A percentile compares a stretch with the other conserved stretches of the same genome.
phyloP scores from a whole-genome alignment of 2,113 vertebrate species.

The Numida meleagris region DNA sequence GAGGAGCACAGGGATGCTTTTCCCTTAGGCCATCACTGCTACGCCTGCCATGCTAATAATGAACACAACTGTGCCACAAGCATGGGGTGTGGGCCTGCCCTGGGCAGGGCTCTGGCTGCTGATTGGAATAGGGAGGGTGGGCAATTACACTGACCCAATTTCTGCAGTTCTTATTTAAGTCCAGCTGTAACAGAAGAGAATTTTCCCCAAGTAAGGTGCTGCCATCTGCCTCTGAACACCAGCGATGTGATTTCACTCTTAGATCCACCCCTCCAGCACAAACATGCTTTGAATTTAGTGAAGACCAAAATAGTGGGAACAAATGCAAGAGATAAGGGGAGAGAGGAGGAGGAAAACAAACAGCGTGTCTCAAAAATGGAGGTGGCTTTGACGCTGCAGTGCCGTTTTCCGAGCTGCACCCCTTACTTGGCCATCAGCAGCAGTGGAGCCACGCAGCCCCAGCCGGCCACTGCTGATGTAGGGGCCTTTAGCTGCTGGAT shows the following conservation, averaged over 20 bases:
- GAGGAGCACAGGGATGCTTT: neutral
- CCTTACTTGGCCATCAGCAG: neutral
- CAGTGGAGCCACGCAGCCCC: neutral
- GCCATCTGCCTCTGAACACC: neutral
- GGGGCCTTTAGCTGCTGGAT: neutral
- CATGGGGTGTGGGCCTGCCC: neutral
- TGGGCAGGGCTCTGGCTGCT: neutral
- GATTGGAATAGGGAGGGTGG: neutral
- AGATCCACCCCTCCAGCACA: neutral
- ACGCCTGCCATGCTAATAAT: neutral
- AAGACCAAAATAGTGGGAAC: neutral
- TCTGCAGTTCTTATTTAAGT: neutral
- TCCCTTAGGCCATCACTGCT: neutral
- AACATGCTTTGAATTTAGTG: neutral
- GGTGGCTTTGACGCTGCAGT: neutral
- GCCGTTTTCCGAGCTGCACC: neutral
- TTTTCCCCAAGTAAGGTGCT: neutral
- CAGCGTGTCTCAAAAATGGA: neutral
- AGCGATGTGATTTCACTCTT: neutral
- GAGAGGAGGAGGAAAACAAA: neutral
- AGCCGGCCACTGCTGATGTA: accelerated
- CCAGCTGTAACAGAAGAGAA: neutral
- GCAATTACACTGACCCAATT: neutral
- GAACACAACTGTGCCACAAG: neutral
- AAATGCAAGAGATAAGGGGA: neutral